Evolutionary conservation across 2,888 invertebrate species (phyloP).

Genomic region (Digitonthophagus gazella): DNA sequence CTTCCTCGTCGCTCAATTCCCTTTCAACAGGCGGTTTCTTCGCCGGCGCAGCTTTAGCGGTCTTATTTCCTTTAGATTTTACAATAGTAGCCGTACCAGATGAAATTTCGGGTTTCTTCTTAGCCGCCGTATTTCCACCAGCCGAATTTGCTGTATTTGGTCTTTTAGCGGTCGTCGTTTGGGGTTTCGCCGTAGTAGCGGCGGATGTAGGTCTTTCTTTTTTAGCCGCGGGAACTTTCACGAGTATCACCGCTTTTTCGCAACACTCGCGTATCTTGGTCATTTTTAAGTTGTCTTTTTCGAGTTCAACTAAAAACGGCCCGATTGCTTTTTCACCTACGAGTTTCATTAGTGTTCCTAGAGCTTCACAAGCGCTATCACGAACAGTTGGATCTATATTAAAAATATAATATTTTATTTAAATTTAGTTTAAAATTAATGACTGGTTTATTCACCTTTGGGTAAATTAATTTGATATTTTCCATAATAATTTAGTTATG

Average conservation of each 20-base stretch:
- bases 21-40: conserved; percentile 54
- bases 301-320: conserved; percentile 85
- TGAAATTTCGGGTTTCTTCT: conserved; percentile 43
- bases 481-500: too few relatives aligned
- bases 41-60: conserved; percentile 42
- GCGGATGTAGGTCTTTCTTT: conserved; percentile 62
- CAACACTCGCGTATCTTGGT: conserved; percentile 91
- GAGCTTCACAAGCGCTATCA: conserved; percentile 88
- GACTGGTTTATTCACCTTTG: not conserved
- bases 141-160: conserved; percentile 54
- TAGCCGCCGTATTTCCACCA: conserved; percentile 30
- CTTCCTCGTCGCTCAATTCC: conserved; percentile 74
- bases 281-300: conserved; percentile 88
- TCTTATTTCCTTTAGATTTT: conserved; percentile 35
- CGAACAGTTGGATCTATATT: conserved; percentile 82
- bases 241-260: conserved; percentile 86
- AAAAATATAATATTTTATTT: conserved; percentile 10
- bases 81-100: conserved; percentile 43
- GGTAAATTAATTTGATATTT: too few relatives aligned
- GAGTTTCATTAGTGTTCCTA: conserved; percentile 91
- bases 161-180: conserved; percentile 49
- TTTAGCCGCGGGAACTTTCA: conserved; percentile 65
- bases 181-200: conserved; percentile 29
- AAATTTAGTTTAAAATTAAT: not conserved
- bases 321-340: conserved; percentile 88